Conservation (phyloP, 2,888 invertebrate genomes). For the Plusia festucae region DNA sequence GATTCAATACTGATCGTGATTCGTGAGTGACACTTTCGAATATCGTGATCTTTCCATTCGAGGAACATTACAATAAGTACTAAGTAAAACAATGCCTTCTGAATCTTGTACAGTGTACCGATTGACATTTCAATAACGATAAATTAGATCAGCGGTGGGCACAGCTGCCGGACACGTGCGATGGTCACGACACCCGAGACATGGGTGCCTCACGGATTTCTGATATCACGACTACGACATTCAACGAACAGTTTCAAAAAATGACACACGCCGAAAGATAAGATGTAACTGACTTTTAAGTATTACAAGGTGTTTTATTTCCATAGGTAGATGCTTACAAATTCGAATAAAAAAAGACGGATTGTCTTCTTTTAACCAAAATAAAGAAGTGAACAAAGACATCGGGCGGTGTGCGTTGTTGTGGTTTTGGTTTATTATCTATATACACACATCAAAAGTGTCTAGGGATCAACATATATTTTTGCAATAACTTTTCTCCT, state of each 20-base stretch:
- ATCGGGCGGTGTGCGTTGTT: neutral
- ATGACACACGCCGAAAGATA: conserved; percentile 2
- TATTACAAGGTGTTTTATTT: neutral
- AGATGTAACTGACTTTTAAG: neutral
- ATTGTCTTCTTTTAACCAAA: neutral
- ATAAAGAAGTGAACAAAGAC: neutral
- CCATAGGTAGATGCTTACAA: no score
- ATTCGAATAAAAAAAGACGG: neutral
- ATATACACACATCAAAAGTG: no score
- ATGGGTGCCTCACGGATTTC: conserved; percentile 71
- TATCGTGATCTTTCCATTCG: neutral
- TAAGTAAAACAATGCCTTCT: conserved; percentile 40
- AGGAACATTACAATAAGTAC: neutral
- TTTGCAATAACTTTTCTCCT: no score
- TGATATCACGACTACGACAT: conserved; percentile 66
- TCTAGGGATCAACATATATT: no score
- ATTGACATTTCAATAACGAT: conserved; percentile 77
- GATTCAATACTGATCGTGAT: neutral
- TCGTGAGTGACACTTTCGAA: neutral
- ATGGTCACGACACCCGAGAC: conserved; percentile 79
- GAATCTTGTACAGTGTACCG: conserved; percentile 39
- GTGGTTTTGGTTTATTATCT: no score
- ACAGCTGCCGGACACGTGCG: conserved; percentile 79
- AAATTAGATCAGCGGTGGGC: conserved; percentile 67
- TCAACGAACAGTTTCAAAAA: conserved; percentile 36